phyloP scores from a whole-genome alignment of 2,113 vertebrate genomes.

The Sylvicapra grimmia region DNA sequence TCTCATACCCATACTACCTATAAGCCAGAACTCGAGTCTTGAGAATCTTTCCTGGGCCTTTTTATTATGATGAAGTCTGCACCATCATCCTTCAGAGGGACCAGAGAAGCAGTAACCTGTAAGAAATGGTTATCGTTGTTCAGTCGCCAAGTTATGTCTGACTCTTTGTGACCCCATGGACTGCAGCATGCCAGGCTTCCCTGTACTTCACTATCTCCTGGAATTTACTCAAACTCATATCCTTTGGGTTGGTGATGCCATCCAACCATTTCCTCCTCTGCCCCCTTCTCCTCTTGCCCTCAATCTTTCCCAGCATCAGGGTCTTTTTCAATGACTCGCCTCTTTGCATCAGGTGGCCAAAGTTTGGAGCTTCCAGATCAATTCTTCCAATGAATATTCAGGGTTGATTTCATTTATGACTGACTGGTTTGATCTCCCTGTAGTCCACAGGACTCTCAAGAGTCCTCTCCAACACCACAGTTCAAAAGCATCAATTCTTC shows the following conservation, averaged over 20 bases:
- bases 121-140: neutral
- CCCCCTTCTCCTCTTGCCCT: neutral
- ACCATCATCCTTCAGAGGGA: neutral
- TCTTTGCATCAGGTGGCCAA: neutral
- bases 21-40: neutral
- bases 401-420: neutral
- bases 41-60: neutral
- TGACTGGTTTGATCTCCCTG: neutral
- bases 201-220: neutral
- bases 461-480: neutral
- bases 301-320: neutral
- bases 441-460: neutral
- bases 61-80: neutral
- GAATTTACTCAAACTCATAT: neutral
- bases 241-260: neutral
- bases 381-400: neutral
- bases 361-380: neutral
- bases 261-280: neutral
- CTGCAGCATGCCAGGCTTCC: neutral
- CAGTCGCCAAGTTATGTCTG: neutral
- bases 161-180: neutral
- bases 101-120: neutral
- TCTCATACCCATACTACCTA: neutral
- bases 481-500: neutral
- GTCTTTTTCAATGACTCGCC: neutral